Conservation (phyloP, 2,113 vertebrate species). For the Muscicapa adusta region DNA sequence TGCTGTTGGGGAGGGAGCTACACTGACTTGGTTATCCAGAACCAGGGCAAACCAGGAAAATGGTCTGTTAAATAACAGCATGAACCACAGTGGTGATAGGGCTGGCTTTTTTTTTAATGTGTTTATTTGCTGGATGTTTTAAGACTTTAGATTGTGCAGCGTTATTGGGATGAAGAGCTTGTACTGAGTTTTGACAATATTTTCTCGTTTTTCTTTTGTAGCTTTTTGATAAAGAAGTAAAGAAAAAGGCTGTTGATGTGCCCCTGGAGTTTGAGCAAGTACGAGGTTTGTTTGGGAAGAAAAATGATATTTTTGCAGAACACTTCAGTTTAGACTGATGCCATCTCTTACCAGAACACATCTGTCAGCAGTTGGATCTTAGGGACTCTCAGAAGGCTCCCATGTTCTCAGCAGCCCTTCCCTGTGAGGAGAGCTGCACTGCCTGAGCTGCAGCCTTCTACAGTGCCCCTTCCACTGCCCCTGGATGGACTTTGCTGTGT, state of each 20-base stretch:
- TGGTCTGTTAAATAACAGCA: not conserved
- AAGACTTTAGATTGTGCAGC: not conserved
- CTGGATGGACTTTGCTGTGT: not conserved
- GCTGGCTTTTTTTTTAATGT: not conserved
- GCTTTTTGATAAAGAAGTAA: slow-evolving; percentile 89
- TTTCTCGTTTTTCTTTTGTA: slow-evolving; percentile 36
- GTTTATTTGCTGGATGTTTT: not conserved
- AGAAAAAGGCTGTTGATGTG: slow-evolving; percentile 62
- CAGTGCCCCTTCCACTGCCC: not conserved
- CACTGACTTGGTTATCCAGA: not conserved
- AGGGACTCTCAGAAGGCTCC: not conserved
- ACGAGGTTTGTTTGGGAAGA: slow-evolving; percentile 78
- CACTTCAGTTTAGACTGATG: slow-evolving; percentile 80
- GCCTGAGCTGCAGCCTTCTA: not conserved
- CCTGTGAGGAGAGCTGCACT: not conserved
- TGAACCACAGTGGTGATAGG: not conserved
- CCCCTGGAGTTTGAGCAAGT: slow-evolving; percentile 85
- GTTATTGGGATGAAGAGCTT: not conserved
- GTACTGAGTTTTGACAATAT: not conserved
- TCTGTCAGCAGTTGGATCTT: not conserved
- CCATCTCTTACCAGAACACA: not conserved
- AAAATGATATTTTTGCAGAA: slow-evolving; percentile 73
- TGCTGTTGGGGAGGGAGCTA: not conserved
- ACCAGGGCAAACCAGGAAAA: not conserved
- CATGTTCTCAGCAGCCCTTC: fast-evolving